Evolutionary conservation across 1,140 invertebrate species (phyloP), one percentile per base, ranked within the genome.

Genomic region (Samia ricini): DNA sequence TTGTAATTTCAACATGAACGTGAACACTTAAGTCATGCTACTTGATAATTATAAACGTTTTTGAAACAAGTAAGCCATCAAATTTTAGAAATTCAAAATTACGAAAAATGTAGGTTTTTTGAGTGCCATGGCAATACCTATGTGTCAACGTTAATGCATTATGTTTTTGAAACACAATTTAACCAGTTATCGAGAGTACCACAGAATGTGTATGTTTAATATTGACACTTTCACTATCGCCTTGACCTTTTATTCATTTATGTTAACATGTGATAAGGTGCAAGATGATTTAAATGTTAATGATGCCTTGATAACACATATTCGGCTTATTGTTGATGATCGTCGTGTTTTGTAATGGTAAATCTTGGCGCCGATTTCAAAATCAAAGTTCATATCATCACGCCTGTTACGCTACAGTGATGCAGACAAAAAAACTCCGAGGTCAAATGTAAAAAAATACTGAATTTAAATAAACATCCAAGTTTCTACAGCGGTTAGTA

Each of bases 231-330:
- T 42, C 15, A 12, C 15, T 5, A 23, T 24, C 15, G 2, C 52
- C 22, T 55, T 24, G 52, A 24, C 21, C 23, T 55, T 55, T 55
- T 55, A 55, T 24, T 24, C 18, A 24, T 55, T n/a, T n/a, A 51
- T 51, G 7, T 21, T 55, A 55, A 55, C 21, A 24, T 55, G n/a
- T 55, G 22, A 23, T 55, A 55, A 55, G 15, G 12, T 23, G 2
- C 24, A 55, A 15, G 5, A 55, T 12, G 15, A 24, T 55, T 55
- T 23, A 22, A 42, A 42, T 42, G 33, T 42, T 15, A 42, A 42
- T 42, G 26, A 42, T 15, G 7, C 33, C 3, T 42, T 42, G 33
- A 42, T 42, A 42, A 15, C n/a, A 42, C 15, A 4, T 15, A 7
- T 42, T 42, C n/a, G 15, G 15, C n/a, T 15, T 42, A 12, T 42